Base-by-base conservation (phyloP, 2,797 vertebrate species). In the Garrulus glandarius region DNA sequence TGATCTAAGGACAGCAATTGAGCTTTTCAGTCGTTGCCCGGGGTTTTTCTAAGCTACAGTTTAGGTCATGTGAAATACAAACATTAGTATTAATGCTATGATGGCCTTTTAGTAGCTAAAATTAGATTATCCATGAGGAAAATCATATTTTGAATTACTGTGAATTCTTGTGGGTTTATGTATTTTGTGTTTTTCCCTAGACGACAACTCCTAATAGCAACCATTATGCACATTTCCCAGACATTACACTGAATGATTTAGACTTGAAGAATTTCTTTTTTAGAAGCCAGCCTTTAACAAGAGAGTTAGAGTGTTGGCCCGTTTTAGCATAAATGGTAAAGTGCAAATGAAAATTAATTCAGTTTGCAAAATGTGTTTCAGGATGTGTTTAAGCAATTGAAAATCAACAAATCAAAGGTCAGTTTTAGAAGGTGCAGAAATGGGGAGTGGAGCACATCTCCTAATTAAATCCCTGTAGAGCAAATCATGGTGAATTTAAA, bases 331-430 rank as follows among this genome's bases (percentile, higher is more conserved):
- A 50, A 94, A 77, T 56, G 41, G 46, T 55, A 60, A 92, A 90
- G 34, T 53, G 64, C 76, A 80, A 96, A 87, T 80, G 74, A 72
- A 94, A 95, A 96, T 92, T 83, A 95, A 96, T 96, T 92, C 61
- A 36, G 47, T 86, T 94, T 81, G 82, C 84, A 88, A 88, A 95
- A 76, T 83, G 83, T 46, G 37, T 93, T 93, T 79, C 22, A 49
- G 68, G 43, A 76, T 82, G 79, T 84, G 72, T 84, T 93, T 91
- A 88, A 96, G 89, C 91, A 74, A 95, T 70, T 0, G 0, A 92
- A 91, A 92, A 93, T 77, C 89, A 93, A 87, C 90, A 96, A 89
- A 91, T 71, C 84, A 90, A 76, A 95, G 94, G 90, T 89, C 76
- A 57, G 30, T 82, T 36, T 86, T 65, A 60, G 59, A 75, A 92